Conservation (phyloP, 2,797 vertebrate genomes). For the Gadopsis marmoratus region DNA sequence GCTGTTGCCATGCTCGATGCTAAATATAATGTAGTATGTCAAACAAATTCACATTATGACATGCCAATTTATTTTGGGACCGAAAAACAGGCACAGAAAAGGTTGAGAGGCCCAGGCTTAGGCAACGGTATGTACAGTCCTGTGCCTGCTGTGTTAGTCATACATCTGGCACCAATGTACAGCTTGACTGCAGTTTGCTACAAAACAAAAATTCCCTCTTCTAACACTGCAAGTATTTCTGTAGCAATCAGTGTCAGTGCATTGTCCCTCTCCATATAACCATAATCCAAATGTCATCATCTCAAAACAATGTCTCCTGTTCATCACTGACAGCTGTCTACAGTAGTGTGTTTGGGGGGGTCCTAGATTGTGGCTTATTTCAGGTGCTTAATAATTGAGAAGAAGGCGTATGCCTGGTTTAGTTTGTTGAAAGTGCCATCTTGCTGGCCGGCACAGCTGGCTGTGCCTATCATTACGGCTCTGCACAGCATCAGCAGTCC, state of each 20-base stretch:
- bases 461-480: constrained; percentile 74
- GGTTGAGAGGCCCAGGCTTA: constrained; percentile 15
- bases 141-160: constrained; percentile 43
- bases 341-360: constrained; percentile 32
- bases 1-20: not conserved
- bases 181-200: constrained; percentile 38
- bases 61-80: constrained; percentile 10
- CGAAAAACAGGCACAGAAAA: not conserved
- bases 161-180: constrained; percentile 26
- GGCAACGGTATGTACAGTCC: constrained; percentile 7
- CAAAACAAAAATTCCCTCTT: constrained; percentile 44
- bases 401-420: constrained; percentile 69
- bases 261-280: constrained; percentile 42
- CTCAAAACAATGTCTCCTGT: constrained; percentile 45
- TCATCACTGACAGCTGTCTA: constrained; percentile 54
- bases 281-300: constrained; percentile 65
- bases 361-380: constrained; percentile 62
- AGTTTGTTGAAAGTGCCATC: constrained; percentile 77
- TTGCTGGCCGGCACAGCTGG: constrained; percentile 62
- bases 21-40: constrained; percentile 10
- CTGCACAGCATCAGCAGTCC: constrained; percentile 61
- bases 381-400: constrained; percentile 79
- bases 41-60: constrained; percentile 13
- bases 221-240: constrained; percentile 48
- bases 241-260: constrained; percentile 50